These are phyloP conservation scores for Crotalus horridus DNA, from an alignment of 2,113 vertebrate species.

Conservation along the genomic window DNA sequence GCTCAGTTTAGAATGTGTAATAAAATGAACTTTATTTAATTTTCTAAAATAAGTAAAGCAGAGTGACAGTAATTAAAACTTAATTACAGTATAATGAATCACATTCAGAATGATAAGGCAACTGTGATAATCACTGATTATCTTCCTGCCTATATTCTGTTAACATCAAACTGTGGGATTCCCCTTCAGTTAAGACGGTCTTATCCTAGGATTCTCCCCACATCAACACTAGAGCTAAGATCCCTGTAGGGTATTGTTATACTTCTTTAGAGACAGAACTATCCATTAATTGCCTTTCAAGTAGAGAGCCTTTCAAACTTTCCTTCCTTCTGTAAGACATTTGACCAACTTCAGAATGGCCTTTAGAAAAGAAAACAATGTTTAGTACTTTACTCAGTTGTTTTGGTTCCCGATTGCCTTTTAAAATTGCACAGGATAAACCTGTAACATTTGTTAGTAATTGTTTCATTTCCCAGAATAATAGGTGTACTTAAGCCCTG, in stretches of 20 bases:
- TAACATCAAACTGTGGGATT: background rate
- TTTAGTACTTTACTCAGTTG: slow-evolving; percentile 45
- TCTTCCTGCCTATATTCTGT: slow-evolving; percentile 44
- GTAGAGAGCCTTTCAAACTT: background rate
- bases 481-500: slow-evolving; percentile 76
- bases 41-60: slow-evolving; percentile 74
- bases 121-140: slow-evolving; percentile 61
- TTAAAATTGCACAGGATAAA: slow-evolving; percentile 73
- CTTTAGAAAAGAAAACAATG: background rate
- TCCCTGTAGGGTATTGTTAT: background rate
- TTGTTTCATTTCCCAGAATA: slow-evolving; percentile 77
- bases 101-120: slow-evolving; percentile 53
- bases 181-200: background rate
- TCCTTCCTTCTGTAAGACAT: background rate
- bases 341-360: slow-evolving; percentile 15
- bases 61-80: slow-evolving; percentile 73
- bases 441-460: slow-evolving; percentile 76
- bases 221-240: slow-evolving; percentile 3
- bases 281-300: background rate
- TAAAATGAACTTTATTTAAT: slow-evolving; percentile 76
- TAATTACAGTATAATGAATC: slow-evolving; percentile 73
- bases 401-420: slow-evolving; percentile 69
- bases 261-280: background rate
- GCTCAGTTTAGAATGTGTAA: slow-evolving; percentile 62
- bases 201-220: slow-evolving; percentile 2